Evolutionary conservation across 2,888 invertebrate genomes (phyloP), one percentile per base, ranked within the genome.

Genomic region (Mechanitis mazaeus): DNA sequence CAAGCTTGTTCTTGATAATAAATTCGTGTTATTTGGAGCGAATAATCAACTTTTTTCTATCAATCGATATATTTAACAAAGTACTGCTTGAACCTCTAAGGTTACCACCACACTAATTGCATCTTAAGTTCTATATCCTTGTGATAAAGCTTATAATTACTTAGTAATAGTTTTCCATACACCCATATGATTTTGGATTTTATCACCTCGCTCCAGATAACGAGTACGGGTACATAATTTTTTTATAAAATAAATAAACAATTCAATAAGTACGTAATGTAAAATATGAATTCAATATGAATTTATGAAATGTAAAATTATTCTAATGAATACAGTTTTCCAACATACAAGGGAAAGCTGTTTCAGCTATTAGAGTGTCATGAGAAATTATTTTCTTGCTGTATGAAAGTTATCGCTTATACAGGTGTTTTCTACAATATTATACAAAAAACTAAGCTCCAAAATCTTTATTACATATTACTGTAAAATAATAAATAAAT

Each of bases 351-450:
- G 62, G 64, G 67, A 68, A 68, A 68, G 67, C 65, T 64, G 62
- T 65, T 55, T 56, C 61, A 63, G 64, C 54, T 45, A 56, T 56
- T 56, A 62, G 35, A 53, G 56, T 56, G 60, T 58, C 65, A 65
- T 64, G 66, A 63, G 69, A 69, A 50, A 70, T 69, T 67, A 67
- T 70, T 71, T 71, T 70, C 68, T 68, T 64, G 63, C 59, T 71
- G 66, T 72, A 75, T 72, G 78, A 78, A 78, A 78, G 78, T 73
- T 67, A 68, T 66, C 62, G 68, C 64, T 61, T 62, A 20, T 31
- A 50, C 31, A 31, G 3, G 31, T 31, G 31, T 31, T 50, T 31
- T 50, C 50, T 20, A 31, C 50, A 2, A 7, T 2, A 9, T 42
- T 42, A 11, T 11, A 42, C 3, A 5, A 3, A 5, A 35, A 6